Conservation (phyloP, 2,113 vertebrate genomes). For the Nothoprocta perdicaria region DNA sequence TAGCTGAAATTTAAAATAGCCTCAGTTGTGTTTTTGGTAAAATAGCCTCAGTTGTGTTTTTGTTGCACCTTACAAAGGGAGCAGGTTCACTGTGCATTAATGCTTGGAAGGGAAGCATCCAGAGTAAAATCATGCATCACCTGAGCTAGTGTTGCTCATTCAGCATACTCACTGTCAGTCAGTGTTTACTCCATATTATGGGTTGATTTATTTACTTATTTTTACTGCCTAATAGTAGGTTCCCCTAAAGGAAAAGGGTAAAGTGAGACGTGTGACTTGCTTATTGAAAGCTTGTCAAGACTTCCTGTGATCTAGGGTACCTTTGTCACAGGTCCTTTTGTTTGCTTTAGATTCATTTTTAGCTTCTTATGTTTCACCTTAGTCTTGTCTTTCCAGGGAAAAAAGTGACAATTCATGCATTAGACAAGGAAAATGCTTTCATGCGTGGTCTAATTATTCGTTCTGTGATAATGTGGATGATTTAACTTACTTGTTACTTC, state of each 20-base stretch:
- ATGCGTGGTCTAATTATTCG: not conserved
- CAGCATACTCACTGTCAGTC: not conserved
- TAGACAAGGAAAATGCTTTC: not conserved
- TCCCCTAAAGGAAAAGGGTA: not conserved
- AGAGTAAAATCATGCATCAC: not conserved
- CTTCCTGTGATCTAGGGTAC: not conserved
- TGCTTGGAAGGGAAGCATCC: not conserved
- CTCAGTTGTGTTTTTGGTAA: not conserved
- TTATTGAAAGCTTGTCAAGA: not conserved
- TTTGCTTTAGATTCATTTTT: slow-evolving; percentile 29
- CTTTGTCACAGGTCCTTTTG: not conserved
- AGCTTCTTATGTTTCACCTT: not conserved
- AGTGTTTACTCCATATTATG: not conserved
- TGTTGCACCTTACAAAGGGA: not conserved
- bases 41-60: not conserved
- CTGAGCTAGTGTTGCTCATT: not conserved
- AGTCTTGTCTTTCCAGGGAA: not conserved
- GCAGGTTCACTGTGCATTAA: not conserved
- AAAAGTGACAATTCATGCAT: not conserved
- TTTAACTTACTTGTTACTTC: not conserved
- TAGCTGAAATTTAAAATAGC: not conserved
- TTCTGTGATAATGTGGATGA: not conserved
- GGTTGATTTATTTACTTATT: not conserved
- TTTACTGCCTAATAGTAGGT: not conserved
- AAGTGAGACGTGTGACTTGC: not conserved